Base-by-base conservation (phyloP, 2,797 vertebrate species). In the Pseudopleuronectes americanus region DNA sequence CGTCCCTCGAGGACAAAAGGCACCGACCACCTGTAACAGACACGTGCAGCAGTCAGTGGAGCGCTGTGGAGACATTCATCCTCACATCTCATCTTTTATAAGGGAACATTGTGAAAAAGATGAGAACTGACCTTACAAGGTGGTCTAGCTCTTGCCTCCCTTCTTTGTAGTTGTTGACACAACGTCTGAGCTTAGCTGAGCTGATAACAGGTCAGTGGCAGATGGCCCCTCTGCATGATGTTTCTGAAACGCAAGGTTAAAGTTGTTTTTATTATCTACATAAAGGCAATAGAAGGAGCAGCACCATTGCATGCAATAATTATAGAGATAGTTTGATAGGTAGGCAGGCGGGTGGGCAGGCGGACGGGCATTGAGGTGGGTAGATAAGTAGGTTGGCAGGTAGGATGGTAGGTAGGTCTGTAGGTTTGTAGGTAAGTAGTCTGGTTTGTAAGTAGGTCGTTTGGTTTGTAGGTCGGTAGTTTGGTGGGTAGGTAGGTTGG, bases 61-160 rank as follows among this genome's bases (percentile, higher is more conserved):
- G 12, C 26, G 10, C 4, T 38, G 36, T 12, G 36, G 31, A 3
- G 1, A 31, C 0, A 4, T 49, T 19, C 7, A 21, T 52, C 3
- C 23, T 58, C 1, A 10, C 16, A 19, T 4, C n/a, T 2, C 12
- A 26, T 6, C 5, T 57, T 64, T 69, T 10, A 61, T n/a, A 6
- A 6, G 14, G 4, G 28, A 3, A 16, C 57, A 31, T 6, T 22
- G 22, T 9, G 21, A 10, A n/a, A 17, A 48, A 24, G 0, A 48
- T 8, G 13, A 63, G 16, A 67, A 16, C 21, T 33, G 64, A 57
- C 10, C 80, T 74, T 26, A 87, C 80, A 80, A 1, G 49, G 66
- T 10, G 47, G 43, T 90, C 80, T 94, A 95, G 70, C 90, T 93
- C 75, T 91, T 93, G 41, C 89, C 80, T 61, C 89, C 90, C 71